Base-by-base conservation (phyloP, 2,113 vertebrate genomes). In the Petrocephalus microphthalmus region DNA sequence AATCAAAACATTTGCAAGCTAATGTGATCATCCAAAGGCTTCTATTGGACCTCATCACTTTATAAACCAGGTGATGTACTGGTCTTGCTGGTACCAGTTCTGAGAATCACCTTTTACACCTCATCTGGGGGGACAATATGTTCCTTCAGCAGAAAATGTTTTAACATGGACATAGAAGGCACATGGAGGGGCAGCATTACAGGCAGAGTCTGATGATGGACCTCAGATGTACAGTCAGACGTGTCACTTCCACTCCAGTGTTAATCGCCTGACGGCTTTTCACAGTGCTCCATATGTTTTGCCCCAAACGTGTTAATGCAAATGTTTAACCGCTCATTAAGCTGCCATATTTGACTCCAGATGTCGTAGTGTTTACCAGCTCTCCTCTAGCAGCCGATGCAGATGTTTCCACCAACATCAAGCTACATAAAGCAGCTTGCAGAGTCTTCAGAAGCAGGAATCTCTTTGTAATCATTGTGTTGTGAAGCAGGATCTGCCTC, bases 391-490 rank as follows among this genome's bases (percentile, higher is more conserved):
- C 25, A 85, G 52, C 51, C 49, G 33, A 54, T 33, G 52, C 51
- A 53, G 52, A 54, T 29, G 84, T 85, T 85, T 29, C 84, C 13
- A 45, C 54, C 29, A 56, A 60, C 6, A 45, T n/a, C 85, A 22
- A n/a, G 33, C 17, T 60, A 45, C 19, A 45, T 22, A 37, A 64
- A 37, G 22, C 29, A 45, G 22, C 56, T 33, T n/a, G 4, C 33
- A 37, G 51, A 85, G 37, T 57, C 33, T 60, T 84, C 47, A 83
- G 60, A 86, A 78, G 57, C 20, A 2, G 19, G 13, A 37, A 29
- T 42, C 56, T 74, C 52, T 89, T 85, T 86, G 64, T 87, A 83
- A 86, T 57, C 47, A 54, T 49, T 15, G 37, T 49, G 67, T 22
- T 81, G 85, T 17, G 67, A 37, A 20, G 67, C 33, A 45, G 17